phyloP scores from a whole-genome alignment of 2,888 invertebrate species.

The Acrobasis repandana region DNA sequence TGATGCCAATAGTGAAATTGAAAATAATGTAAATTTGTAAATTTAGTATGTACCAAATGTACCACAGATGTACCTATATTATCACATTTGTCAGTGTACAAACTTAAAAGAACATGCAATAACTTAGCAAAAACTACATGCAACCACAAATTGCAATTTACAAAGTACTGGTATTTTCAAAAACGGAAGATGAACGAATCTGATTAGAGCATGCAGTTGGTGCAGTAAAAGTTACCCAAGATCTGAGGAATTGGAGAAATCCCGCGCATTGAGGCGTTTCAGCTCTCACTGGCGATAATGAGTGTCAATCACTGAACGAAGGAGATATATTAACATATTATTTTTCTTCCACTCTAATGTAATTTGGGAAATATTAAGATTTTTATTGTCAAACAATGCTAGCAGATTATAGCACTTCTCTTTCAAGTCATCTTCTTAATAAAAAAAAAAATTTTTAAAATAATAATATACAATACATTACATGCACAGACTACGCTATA shows the following conservation, averaged over 20 bases:
- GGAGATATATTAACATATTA: background rate
- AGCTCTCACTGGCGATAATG: constrained; percentile 11
- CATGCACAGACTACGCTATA: too few species aligned
- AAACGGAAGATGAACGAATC: background rate
- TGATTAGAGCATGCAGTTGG: constrained; percentile 14
- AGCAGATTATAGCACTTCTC: too few species aligned
- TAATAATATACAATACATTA: too few species aligned
- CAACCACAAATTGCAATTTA: background rate
- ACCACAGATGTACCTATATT: too few species aligned
- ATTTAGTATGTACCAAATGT: too few species aligned
- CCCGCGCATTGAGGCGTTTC: constrained; percentile 1
- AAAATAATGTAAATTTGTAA: too few species aligned
- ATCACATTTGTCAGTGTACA: too few species aligned
- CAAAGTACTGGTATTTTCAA: background rate
- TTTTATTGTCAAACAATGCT: too few species aligned
- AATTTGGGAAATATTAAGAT: too few species aligned
- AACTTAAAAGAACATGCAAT: background rate
- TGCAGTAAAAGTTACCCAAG: constrained; percentile 16
- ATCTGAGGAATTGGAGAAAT: constrained; percentile 10
- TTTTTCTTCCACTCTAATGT: background rate
- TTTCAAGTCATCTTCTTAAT: too few species aligned
- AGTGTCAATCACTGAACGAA: background rate
- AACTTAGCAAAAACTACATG: background rate
- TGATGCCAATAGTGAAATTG: too few species aligned
- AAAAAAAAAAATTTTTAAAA: too few species aligned